phyloP scores from a whole-genome alignment of 1,140 invertebrate genomes.

The Myzus persicae region DNA sequence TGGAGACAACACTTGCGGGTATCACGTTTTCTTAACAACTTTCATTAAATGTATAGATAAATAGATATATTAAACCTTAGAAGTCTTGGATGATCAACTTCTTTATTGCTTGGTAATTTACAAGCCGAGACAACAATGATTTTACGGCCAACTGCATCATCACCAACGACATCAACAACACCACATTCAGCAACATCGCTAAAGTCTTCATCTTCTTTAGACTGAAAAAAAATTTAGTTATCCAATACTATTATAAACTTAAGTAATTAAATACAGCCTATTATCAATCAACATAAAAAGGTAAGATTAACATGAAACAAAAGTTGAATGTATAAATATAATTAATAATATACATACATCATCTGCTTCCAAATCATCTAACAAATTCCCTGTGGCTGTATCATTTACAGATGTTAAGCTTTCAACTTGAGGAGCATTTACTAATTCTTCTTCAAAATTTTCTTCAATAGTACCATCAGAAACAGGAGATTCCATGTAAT shows the following conservation, averaged over 20 bases:
- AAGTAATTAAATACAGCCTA: neutral
- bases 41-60: neutral
- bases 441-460: conserved; percentile 92
- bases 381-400: conserved; percentile 34
- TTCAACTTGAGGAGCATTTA: conserved; percentile 69
- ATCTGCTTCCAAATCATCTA: conserved; percentile 53
- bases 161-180: conserved; percentile 89
- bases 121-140: conserved; percentile 95
- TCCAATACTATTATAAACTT: neutral
- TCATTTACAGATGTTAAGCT: conserved; percentile 32
- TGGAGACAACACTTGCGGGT: too few relatives aligned
- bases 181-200: conserved; percentile 82
- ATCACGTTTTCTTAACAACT: too few relatives aligned
- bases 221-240: conserved; percentile 61
- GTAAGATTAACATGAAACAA: neutral
- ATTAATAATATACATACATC: conserved; percentile 33
- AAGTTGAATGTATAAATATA: neutral
- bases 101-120: conserved; percentile 86
- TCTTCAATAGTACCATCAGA: conserved; percentile 90
- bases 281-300: neutral
- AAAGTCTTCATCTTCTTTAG: conserved; percentile 73
- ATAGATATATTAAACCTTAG: conserved; percentile 71
- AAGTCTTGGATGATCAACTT: conserved; percentile 83
- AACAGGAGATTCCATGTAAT: conserved; percentile 78
- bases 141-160: conserved; percentile 89